Evolutionary conservation across 2,797 vertebrate genomes (phyloP).

Genomic region (Oceanodroma leucorhoa): DNA sequence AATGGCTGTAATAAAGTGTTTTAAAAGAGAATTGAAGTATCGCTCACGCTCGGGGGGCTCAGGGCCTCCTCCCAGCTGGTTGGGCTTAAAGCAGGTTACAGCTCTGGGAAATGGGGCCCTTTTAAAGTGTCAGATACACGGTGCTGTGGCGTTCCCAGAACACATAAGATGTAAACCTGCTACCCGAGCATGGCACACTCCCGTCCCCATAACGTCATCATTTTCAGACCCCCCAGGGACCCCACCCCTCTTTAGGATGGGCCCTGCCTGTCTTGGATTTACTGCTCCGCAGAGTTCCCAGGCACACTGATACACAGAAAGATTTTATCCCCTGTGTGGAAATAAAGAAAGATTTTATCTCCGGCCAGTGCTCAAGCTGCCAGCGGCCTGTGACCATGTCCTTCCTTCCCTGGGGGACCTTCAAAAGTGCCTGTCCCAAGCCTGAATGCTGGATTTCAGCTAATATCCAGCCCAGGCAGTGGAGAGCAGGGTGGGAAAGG

Average conservation of each 20-base stretch:
- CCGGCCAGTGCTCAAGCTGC: neutral
- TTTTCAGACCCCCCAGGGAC: neutral
- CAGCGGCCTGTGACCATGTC: rapidly evolving
- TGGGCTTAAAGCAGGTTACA: constrained; percentile 20
- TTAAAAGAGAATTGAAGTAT: neutral
- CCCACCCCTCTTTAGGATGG: neutral
- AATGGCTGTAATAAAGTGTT: neutral
- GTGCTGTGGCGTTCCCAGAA: neutral
- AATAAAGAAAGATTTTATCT: neutral
- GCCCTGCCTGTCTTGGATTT: neutral
- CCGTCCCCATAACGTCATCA: neutral
- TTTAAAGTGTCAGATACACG: neutral
- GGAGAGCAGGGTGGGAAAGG: neutral
- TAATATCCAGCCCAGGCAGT: neutral
- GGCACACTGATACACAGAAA: neutral
- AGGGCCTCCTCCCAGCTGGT: constrained; percentile 26
- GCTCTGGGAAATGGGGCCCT: constrained; percentile 28
- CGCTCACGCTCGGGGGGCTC: neutral
- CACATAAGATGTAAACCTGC: neutral
- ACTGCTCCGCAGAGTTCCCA: neutral
- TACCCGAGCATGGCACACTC: neutral
- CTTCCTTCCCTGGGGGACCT: neutral
- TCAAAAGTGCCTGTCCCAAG: neutral
- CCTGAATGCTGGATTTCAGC: neutral
- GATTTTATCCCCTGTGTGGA: neutral